phyloP scores from a whole-genome alignment of 2,113 vertebrate species.

The Anolis sagrei region DNA sequence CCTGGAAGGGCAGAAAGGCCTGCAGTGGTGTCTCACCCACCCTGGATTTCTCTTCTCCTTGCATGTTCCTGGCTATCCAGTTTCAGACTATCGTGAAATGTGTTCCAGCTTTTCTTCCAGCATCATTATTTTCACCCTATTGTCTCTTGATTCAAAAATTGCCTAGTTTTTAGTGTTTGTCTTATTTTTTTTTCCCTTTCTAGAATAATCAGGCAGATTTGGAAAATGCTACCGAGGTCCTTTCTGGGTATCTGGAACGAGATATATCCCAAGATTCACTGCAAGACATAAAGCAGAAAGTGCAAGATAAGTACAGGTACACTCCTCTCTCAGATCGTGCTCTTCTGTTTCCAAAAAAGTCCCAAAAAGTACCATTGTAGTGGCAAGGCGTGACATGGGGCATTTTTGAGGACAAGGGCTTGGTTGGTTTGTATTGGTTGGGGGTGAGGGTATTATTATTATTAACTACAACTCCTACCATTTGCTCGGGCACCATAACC shows the following conservation, averaged over 20 bases:
- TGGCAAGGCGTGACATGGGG: background rate
- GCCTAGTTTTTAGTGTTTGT: accelerated
- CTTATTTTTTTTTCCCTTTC: slow-evolving; percentile 31
- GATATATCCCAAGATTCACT: slow-evolving; percentile 99
- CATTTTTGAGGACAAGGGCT: background rate
- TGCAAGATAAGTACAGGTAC: slow-evolving; percentile 99
- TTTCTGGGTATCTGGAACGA: slow-evolving; percentile 98
- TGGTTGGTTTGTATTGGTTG: background rate
- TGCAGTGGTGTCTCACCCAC: too few relatives aligned
- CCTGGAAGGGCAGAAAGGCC: too few relatives aligned
- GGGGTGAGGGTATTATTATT: background rate
- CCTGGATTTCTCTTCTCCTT: too few relatives aligned
- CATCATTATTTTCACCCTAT: background rate
- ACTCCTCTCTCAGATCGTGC: background rate
- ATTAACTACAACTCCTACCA: too few relatives aligned
- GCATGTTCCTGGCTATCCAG: too few relatives aligned
- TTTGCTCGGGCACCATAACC: accelerated
- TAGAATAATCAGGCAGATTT: slow-evolving; percentile 99
- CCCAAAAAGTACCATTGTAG: background rate
- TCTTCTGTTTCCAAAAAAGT: background rate
- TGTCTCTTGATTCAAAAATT: background rate
- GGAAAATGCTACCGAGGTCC: slow-evolving; percentile 98
- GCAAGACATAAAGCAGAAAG: slow-evolving; percentile 99
- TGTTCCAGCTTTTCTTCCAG: background rate
- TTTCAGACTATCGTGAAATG: background rate